A percentile compares a stretch with the other conserved stretches of the same genome.
Evolutionary conservation across 1,140 invertebrate genomes (phyloP).

Genomic region (Leptestheria dahalacensis): DNA sequence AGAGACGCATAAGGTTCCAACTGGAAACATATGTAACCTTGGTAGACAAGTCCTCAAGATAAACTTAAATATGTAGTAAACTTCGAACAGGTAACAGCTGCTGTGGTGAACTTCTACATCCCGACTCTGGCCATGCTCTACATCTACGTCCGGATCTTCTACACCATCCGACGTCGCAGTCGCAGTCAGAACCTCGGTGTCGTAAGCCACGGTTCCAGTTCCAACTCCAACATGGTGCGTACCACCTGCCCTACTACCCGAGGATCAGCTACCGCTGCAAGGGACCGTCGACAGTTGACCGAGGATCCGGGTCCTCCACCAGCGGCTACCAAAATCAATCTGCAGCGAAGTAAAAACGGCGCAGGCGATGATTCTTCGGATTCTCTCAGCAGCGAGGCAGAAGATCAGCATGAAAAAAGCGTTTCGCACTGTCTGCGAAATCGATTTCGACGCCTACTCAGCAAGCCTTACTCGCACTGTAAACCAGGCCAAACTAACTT

Average conservation of each 20-base stretch:
- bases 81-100: conserved; percentile 34
- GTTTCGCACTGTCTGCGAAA: neutral
- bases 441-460: neutral
- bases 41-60: too few relatives aligned
- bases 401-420: neutral
- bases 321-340: too few relatives aligned
- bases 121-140: conserved; percentile 38
- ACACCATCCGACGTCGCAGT: conserved; percentile 34
- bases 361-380: neutral
- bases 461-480: neutral
- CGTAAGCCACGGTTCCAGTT: neutral
- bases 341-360: too few relatives aligned
- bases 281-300: too few relatives aligned
- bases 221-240: too few relatives aligned
- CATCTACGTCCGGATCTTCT: conserved; percentile 36
- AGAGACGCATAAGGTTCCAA: too few relatives aligned
- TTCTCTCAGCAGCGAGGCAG: neutral
- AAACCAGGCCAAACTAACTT: too few relatives aligned
- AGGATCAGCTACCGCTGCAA: too few relatives aligned
- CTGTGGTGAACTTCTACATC: conserved; percentile 40
- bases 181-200: conserved; percentile 21
- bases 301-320: too few relatives aligned
- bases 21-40: too few relatives aligned
- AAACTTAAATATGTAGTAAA: too few relatives aligned
- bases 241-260: too few relatives aligned